Base-by-base conservation (phyloP, 2,888 invertebrate species). In the Chydorus sphaericus region DNA sequence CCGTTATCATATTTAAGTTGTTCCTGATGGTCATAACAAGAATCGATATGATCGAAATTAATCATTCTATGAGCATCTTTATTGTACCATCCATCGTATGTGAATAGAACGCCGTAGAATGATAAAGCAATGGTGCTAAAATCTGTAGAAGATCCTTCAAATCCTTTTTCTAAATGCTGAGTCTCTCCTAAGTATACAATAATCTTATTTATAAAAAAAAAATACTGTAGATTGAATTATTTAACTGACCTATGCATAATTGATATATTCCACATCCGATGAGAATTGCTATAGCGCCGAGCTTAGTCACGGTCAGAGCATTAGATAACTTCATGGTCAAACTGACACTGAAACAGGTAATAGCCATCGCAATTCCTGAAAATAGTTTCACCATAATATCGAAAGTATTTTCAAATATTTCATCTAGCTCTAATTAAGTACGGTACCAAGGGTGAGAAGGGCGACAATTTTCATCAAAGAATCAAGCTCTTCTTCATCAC, bases 1-100 rank as follows among this genome's bases (percentile, higher is more conserved):
- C 98, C 61, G 97, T 96, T 60, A 98, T 96, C 76, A 93, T 97
- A 76, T 98, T 98, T 64, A 98, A 79, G 73, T 97, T 98, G 73
- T 98, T 98, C 67, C 67, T 67, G 64, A 16, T 62, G 61, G 10
- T 28, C 50, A 38, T 57, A 49, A n/a, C n/a, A n/a, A n/a, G n/a
- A n/a, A n/a, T n/a, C n/a, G 26, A 56, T 16, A n/a, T n/a, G 30
- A n/a, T n/a, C n/a, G n/a, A n/a, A n/a, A n/a, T n/a, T n/a, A n/a
- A n/a, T n/a, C n/a, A n/a, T n/a, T n/a, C n/a, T n/a, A n/a, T n/a
- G n/a, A n/a, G n/a, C n/a, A n/a, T n/a, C n/a, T n/a, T n/a, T 48
- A 55, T 61, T 63, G 62, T 81, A 83, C 92, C 92, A 93, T 64
- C 92, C 92, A 70, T 92, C 92, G 72, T 92, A 93, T 59, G 92